These are phyloP conservation scores for Bedellia somnulentella DNA, from an alignment of 2,888 invertebrate genomes.

Conservation along the genomic window DNA sequence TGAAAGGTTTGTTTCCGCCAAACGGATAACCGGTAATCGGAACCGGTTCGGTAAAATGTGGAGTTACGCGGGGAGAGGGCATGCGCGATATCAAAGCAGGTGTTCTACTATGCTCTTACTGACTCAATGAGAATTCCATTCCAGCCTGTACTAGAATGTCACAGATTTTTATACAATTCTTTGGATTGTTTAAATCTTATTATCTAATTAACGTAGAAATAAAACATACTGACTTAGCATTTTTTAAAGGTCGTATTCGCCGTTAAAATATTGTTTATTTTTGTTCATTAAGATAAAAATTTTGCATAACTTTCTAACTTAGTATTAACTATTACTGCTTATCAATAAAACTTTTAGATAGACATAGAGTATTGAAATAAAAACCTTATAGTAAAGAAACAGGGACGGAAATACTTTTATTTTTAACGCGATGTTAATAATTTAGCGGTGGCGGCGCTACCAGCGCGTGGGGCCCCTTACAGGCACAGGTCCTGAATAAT, in stretches of 20 bases:
- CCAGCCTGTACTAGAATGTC: conserved; percentile 34
- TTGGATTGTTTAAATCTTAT: too few relatives aligned
- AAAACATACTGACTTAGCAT: too few relatives aligned
- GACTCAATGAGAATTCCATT: conserved; percentile 53
- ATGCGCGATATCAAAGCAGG: conserved; percentile 57
- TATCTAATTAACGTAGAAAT: too few relatives aligned
- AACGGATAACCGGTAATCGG: conserved; percentile 56
- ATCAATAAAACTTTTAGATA: conserved; percentile 1
- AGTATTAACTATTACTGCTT: too few relatives aligned
- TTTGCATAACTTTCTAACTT: too few relatives aligned
- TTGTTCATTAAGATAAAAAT: too few relatives aligned
- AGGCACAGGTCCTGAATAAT: conserved; percentile 44
- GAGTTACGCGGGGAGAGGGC: conserved; percentile 50
- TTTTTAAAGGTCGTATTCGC: too few relatives aligned
- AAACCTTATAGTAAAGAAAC: conserved; percentile 2
- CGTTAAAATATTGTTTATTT: too few relatives aligned
- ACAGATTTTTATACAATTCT: conserved; percentile 21
- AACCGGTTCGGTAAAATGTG: conserved; percentile 56
- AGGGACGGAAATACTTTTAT: conserved; percentile 17
- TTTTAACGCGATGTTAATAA: conserved; percentile 56
- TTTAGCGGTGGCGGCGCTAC: conserved; percentile 33
- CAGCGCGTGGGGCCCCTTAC: conserved; percentile 24
- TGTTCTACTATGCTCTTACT: conserved; percentile 44
- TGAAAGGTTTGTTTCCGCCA: conserved; percentile 47
- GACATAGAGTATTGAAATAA: neutral